These are phyloP conservation scores for Sapayoa aenigma DNA, from an alignment of 2,113 vertebrate species.

Conservation along the genomic window DNA sequence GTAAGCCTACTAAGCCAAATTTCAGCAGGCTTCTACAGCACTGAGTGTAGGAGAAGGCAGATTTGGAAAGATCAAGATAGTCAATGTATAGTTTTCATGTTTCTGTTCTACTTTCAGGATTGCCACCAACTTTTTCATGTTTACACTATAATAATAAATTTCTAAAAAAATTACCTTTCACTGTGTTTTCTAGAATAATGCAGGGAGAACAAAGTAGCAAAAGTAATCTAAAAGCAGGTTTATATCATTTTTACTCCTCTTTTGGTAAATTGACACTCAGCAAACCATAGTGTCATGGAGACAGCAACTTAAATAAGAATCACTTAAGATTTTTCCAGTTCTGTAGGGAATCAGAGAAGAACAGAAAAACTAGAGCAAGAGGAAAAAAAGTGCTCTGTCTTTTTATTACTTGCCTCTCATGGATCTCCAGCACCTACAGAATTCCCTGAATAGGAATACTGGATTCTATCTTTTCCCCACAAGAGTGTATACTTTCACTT, in stretches of 20 bases:
- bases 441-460: background rate
- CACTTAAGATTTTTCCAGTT: background rate
- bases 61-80: background rate
- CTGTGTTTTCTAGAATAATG: background rate
- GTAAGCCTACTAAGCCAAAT: background rate
- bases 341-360: background rate
- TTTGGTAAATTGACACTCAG: background rate
- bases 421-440: background rate
- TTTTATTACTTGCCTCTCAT: background rate
- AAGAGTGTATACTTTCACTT: background rate
- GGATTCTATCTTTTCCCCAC: background rate
- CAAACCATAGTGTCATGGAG: background rate
- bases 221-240: background rate
- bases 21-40: background rate
- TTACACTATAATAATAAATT: background rate
- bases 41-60: background rate
- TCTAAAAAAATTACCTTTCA: background rate
- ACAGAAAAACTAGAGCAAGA: background rate
- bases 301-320: background rate
- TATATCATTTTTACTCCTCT: background rate
- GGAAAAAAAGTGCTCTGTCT: rapidly evolving
- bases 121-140: background rate
- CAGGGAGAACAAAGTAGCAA: background rate
- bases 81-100: background rate
- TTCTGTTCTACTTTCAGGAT: background rate